phyloP scores from a whole-genome alignment of 2,888 invertebrate genomes.

The Onchidella celtica region DNA sequence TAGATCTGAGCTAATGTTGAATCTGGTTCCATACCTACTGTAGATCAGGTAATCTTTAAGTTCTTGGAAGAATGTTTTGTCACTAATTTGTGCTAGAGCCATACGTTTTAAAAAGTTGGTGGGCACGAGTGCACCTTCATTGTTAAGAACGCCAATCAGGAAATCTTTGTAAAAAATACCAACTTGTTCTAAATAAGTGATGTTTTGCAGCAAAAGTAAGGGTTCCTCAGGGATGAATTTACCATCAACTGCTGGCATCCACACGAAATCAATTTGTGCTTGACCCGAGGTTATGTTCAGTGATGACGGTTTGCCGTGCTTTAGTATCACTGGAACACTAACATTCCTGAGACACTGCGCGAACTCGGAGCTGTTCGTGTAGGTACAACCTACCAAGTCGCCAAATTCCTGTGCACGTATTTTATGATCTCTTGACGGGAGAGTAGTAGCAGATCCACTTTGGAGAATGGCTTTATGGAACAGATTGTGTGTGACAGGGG shows the following conservation, averaged over 20 bases:
- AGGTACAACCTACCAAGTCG: conserved; percentile 18
- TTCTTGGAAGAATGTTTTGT: not conserved
- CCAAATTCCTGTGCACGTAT: conserved; percentile 16
- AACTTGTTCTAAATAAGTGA: not conserved
- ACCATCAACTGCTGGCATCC: conserved; percentile 37
- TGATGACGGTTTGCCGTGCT: conserved; percentile 10
- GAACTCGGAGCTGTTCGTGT: not conserved
- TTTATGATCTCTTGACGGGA: conserved; percentile 11
- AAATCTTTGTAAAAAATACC: conserved; percentile 31
- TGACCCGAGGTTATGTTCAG: conserved; percentile 7
- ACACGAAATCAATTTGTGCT: conserved; percentile 37
- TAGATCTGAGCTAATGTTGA: not conserved
- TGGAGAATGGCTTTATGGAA: conserved; percentile 43
- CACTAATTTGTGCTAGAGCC: not conserved
- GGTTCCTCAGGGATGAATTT: conserved; percentile 41
- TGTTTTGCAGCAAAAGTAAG: conserved; percentile 21
- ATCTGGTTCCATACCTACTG: not conserved
- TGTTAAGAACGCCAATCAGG: conserved; percentile 26
- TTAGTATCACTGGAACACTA: not conserved
- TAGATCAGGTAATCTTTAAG: conserved; percentile 1
- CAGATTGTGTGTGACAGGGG: conserved; percentile 21
- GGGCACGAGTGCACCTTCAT: conserved; percentile 29
- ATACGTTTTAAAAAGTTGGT: conserved; percentile 25
- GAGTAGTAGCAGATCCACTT: conserved; percentile 24
- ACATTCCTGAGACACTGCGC: conserved; percentile 16